phyloP scores from a whole-genome alignment of 30 jellyfish, hydroid and myxozoan species.

The Morbakka virulenta region DNA sequence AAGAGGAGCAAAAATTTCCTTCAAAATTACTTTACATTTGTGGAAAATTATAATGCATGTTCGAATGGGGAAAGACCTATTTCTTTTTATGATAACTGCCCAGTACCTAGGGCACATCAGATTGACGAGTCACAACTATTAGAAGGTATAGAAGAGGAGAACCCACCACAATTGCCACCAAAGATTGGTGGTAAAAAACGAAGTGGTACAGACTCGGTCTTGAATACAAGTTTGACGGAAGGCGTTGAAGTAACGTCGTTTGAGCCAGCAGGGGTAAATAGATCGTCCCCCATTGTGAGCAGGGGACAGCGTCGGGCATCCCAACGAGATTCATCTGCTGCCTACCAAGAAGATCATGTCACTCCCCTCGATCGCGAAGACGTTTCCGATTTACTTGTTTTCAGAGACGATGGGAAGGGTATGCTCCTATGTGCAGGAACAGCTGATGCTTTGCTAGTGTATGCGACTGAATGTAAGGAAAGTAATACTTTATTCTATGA shows the following conservation, averaged over 20 bases:
- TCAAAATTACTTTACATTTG: constrained; percentile 66
- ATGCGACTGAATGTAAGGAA: constrained; percentile 68
- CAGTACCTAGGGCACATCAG: constrained; percentile 88
- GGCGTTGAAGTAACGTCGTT: constrained; percentile 36
- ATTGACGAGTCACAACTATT: constrained; percentile 76
- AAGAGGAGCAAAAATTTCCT: constrained; percentile 49
- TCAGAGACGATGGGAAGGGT: constrained; percentile 81
- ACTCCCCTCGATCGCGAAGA: constrained; percentile 92
- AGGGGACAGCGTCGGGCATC: constrained; percentile 50
- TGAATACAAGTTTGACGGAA: constrained; percentile 33
- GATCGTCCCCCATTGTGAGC: constrained; percentile 36
- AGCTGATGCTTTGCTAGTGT: constrained; percentile 84
- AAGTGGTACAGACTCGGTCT: neutral
- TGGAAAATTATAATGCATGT: constrained; percentile 75
- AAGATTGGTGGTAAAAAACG: constrained; percentile 62
- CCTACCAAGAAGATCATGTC: constrained; percentile 89
- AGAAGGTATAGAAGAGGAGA: constrained; percentile 34
- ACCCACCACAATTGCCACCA: constrained; percentile 91
- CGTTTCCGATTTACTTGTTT: constrained; percentile 64
- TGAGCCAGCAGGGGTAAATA: neutral
- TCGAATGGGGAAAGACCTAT: constrained; percentile 84
- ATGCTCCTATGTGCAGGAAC: constrained; percentile 95
- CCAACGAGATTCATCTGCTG: constrained; percentile 71
- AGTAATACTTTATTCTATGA: constrained; percentile 59
- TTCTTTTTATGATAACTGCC: constrained; percentile 84